A percentile compares a stretch with the other conserved stretches of the same genome.
Conservation (phyloP, 1,140 invertebrate species). For the Calycopis cecrops region DNA sequence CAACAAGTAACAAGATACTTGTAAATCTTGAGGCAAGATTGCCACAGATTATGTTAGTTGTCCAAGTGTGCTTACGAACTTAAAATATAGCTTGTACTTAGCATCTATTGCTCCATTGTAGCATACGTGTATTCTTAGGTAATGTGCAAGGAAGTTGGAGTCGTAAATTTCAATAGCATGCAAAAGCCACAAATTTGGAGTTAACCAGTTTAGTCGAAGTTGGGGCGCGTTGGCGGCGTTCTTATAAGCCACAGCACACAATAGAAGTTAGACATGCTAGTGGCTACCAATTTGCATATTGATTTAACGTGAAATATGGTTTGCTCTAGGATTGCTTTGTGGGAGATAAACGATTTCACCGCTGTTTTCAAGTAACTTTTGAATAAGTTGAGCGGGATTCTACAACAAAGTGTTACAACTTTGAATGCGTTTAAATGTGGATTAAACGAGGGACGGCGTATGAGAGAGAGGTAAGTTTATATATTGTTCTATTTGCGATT, state of each 20-base stretch:
- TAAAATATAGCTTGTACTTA: slow-evolving; percentile 25
- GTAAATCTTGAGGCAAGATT: slow-evolving; percentile 8
- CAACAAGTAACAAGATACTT: too few species aligned
- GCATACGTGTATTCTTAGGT: slow-evolving; percentile 38
- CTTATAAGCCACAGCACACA: slow-evolving; percentile 32
- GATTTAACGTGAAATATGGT: slow-evolving; percentile 37
- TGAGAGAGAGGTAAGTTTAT: too few species aligned
- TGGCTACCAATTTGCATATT: slow-evolving; percentile 53
- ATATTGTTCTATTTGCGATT: too few species aligned
- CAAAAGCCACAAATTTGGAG: slow-evolving; percentile 64
- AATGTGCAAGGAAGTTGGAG: slow-evolving; percentile 48
- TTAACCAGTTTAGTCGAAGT: slow-evolving; percentile 55
- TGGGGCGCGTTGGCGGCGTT: slow-evolving; percentile 39
- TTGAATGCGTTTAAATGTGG: too few species aligned
- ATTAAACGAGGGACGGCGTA: too few species aligned
- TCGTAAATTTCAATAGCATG: slow-evolving; percentile 69
- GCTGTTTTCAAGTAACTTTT: neutral
- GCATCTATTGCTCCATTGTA: slow-evolving; percentile 29
- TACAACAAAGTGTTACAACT: too few species aligned
- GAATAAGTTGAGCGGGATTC: too few species aligned
- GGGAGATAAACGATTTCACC: slow-evolving; percentile 2
- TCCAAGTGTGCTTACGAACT: slow-evolving; percentile 13
- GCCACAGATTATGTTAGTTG: slow-evolving; percentile 13
- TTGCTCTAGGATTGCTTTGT: slow-evolving; percentile 11
- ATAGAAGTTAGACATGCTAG: slow-evolving; percentile 43